Evolutionary conservation across 2,113 vertebrate species (phyloP), one percentile per base, ranked within the genome.

Genomic region (Romanogobio albipinnatus): DNA sequence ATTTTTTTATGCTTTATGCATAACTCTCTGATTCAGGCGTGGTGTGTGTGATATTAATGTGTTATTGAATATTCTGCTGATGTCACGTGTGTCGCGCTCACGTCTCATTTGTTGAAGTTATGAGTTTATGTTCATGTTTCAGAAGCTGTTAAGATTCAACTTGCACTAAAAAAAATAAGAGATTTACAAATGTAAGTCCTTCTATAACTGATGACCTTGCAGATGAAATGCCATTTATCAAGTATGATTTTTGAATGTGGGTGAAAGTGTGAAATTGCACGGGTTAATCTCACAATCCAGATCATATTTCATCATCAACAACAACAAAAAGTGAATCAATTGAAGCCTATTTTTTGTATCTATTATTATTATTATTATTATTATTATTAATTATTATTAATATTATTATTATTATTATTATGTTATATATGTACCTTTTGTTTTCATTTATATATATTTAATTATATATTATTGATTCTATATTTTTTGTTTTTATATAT

Each of bases 1-100:
- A 15, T 51, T 51, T 51, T 2, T 15, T 15, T 9, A 70, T 22
- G 68, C 19, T n/a, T 39, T 71, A 22, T 10, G 33, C 3, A 6
- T 39, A 19, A 9, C 17, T 70, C 62, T 66, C 17, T 70, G 68
- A 24, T 73, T 73, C 22, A 73, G 36, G 70, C 43, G 10, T 73
- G 0, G 49, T 19, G 9, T 45, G 19, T n/a, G 43, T 74, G n/a
- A 24, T 74, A 74, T 74, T 24, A 74, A 74, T 74, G n/a, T 74
- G 70, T 74, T 47, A 74, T 73, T 74, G 59, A 74, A 74, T 74
- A 49, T 49, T 74, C 10, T 26, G 45, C 11, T 47, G n/a, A 45
- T 15, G 43, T 47, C 39, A 13, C 33, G 29, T 8, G 17, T 70
- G 66, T 70, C 15, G 17, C 6, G 33, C 19, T 64, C 62, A 66